phyloP scores from a whole-genome alignment of 2,888 invertebrate genomes.

The Synergus laeviventris region DNA sequence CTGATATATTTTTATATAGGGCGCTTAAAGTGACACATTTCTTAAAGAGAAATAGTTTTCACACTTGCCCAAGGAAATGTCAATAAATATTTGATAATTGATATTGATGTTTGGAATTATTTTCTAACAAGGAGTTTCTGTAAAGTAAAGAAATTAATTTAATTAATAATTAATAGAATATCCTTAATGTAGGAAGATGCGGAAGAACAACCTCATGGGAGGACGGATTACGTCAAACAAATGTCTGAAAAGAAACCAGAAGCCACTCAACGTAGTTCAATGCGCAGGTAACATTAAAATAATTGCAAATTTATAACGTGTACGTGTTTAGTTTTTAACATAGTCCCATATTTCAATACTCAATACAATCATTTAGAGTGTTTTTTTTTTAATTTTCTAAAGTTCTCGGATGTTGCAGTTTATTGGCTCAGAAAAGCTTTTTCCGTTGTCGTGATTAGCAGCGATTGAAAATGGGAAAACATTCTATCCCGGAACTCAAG shows the following conservation, averaged over 20 bases:
- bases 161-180: neutral
- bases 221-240: constrained; percentile 17
- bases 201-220: constrained; percentile 13
- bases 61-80: neutral
- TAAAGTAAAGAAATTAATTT: neutral
- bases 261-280: constrained; percentile 21
- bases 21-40: constrained; percentile 22
- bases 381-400: neutral
- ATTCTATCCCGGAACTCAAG: constrained; percentile 5
- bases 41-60: constrained; percentile 23
- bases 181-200: constrained; percentile 31
- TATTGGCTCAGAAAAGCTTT: constrained; percentile 19
- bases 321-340: neutral
- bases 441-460: neutral
- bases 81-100: no score
- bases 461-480: constrained; percentile 25
- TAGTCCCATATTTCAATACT: neutral
- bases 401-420: neutral
- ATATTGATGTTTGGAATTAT: no score
- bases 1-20: constrained; percentile 24
- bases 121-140: neutral
- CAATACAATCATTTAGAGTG: constrained; percentile 18
- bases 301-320: neutral
- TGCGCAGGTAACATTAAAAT: constrained; percentile 25
- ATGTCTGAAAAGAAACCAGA: constrained; percentile 26